Evolutionary conservation across 2,888 invertebrate genomes (phyloP).

Genomic region (Gasteruption jaculator): DNA sequence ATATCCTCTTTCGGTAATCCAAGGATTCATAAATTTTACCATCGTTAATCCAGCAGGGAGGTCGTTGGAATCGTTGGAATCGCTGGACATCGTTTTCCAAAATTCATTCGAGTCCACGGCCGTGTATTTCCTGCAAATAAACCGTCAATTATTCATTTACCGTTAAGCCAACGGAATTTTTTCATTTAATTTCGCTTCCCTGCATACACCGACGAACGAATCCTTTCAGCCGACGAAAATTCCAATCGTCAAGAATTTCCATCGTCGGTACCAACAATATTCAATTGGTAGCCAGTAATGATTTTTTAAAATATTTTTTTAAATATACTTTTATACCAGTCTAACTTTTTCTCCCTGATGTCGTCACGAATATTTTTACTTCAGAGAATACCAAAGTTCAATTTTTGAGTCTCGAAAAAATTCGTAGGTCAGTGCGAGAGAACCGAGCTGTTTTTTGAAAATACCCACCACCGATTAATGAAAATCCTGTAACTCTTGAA

Average conservation of each 20-base stretch:
- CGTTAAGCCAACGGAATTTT: no score
- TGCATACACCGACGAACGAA: no score
- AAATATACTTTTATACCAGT: no score
- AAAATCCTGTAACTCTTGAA: constrained; percentile 39
- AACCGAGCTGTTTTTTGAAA: not conserved
- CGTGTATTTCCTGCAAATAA: constrained; percentile 29
- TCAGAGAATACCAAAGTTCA: no score
- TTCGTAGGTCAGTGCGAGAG: not conserved
- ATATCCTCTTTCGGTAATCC: constrained; percentile 40
- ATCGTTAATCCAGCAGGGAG: constrained; percentile 26
- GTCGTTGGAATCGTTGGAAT: constrained; percentile 27
- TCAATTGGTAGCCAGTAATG: no score
- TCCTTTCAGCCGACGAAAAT: no score
- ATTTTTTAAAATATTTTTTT: no score
- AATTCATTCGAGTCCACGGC: constrained; percentile 32
- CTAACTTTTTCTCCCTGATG: no score
- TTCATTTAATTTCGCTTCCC: no score
- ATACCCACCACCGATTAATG: constrained; percentile 43
- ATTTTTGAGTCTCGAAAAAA: constrained; percentile 1
- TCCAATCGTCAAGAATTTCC: no score
- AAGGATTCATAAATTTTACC: constrained; percentile 32
- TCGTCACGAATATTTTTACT: no score
- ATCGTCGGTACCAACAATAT: no score
- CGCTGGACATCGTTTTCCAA: constrained; percentile 30
- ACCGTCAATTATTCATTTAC: constrained; percentile 1